phyloP scores from a whole-genome alignment of 1,140 invertebrate species.

The Globodera ellingtonae region DNA sequence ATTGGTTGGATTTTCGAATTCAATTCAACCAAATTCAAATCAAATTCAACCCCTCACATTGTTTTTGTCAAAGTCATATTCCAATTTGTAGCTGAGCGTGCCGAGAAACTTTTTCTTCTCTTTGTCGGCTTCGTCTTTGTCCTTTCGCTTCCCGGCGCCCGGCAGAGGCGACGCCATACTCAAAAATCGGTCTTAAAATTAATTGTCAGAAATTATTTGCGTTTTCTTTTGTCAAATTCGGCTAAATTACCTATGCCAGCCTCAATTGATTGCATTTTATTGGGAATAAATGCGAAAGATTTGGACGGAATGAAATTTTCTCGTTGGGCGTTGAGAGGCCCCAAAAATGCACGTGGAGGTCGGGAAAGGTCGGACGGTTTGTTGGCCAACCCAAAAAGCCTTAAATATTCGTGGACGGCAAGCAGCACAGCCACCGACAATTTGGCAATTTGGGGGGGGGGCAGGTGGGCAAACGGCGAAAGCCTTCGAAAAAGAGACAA shows the following conservation, averaged over 20 bases:
- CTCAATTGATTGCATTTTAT: not conserved
- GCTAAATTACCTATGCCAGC: not conserved
- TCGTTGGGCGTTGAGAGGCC: not conserved
- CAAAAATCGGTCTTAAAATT: slow-evolving; percentile 22
- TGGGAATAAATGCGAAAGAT: not conserved
- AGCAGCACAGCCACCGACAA: too few relatives aligned
- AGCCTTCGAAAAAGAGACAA: too few relatives aligned
- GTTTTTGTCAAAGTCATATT: slow-evolving; percentile 99
- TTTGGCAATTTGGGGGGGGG: too few relatives aligned
- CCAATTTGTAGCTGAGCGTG: slow-evolving; percentile 72
- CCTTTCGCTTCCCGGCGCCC: slow-evolving; percentile 24
- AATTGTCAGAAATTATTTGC: not conserved
- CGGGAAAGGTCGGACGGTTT: not conserved
- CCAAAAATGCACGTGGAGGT: too few relatives aligned
- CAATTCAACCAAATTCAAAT: too few relatives aligned
- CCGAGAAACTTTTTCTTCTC: slow-evolving; percentile 66
- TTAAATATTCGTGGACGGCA: not conserved
- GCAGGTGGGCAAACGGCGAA: too few relatives aligned
- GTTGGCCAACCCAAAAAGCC: not conserved
- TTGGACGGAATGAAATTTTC: not conserved
- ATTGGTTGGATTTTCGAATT: slow-evolving; percentile 4
- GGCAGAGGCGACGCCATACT: slow-evolving; percentile 28
- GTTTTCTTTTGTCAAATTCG: not conserved
- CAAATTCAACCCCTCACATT: slow-evolving; percentile 15
- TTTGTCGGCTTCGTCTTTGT: slow-evolving; percentile 37